Conservation (phyloP, 1,140 invertebrate genomes). For the Phortica variegata region DNA sequence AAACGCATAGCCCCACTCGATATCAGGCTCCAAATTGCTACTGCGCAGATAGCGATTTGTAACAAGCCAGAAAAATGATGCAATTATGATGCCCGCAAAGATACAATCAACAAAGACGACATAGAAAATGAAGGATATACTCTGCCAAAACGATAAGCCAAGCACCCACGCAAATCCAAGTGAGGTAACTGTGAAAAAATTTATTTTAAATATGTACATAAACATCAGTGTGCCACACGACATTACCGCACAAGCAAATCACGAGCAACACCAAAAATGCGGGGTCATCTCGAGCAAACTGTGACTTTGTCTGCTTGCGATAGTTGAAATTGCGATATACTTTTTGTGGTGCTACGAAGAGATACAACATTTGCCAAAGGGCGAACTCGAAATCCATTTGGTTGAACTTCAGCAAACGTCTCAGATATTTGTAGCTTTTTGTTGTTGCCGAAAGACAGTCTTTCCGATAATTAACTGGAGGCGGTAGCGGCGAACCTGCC, state of each 20-base stretch:
- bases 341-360: constrained; percentile 95
- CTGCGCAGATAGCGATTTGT: constrained; percentile 83
- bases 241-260: constrained; percentile 82
- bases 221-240: not conserved
- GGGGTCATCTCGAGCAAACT: constrained; percentile 98
- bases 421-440: constrained; percentile 90
- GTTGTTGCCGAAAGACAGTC: constrained; percentile 82
- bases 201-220: not conserved
- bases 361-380: constrained; percentile 97
- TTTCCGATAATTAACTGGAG: constrained; percentile 64
- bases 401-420: constrained; percentile 87
- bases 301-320: constrained; percentile 97
- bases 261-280: constrained; percentile 94
- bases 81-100: constrained; percentile 80
- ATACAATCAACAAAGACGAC: constrained; percentile 95
- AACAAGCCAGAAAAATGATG: constrained; percentile 85
- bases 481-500: constrained; percentile 62
- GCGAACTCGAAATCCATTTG: constrained; percentile 99
- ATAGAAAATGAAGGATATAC: constrained; percentile 87
- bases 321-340: constrained; percentile 98
- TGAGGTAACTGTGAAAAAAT: constrained; percentile 72
- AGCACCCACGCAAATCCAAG: constrained; percentile 85
- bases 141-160: constrained; percentile 71
- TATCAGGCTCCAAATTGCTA: constrained; percentile 70
- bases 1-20: constrained; percentile 99